Base-by-base conservation (phyloP, 2,888 invertebrate species). In the Gymnocheta viridis region DNA sequence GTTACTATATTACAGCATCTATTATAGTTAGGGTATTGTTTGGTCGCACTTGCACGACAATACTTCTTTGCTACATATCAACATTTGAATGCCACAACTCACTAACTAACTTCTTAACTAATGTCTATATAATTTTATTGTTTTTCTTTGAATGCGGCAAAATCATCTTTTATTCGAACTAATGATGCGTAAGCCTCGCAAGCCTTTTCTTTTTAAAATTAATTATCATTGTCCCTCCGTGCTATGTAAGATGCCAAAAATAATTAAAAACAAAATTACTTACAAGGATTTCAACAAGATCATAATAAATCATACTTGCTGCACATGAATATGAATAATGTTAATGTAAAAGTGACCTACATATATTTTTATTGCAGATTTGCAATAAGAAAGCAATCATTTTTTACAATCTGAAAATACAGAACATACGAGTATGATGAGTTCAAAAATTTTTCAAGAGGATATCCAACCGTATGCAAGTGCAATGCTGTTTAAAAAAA, bases 291-390 rank as follows among this genome's bases (percentile, higher is more conserved):
- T 62, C 38, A 73, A 73, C 56, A 58, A 66, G 72, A 56, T 44
- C 70, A 69, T 70, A 70, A 79, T 79, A 72, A 67, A 67, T 73
- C 66, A 80, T 67, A 73, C 22, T 41, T n/a, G 29, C n/a, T 69
- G 12, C 41, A 62, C 41, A 78, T 17, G 54, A 69, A 70, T 51
- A 41, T 54, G 41, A 62, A 62, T 62, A 32, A 29, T 51, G 56
- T 58, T 74, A 41, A 49, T 4, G 10, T 17, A 35, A 66, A 66
- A 49, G 3, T 72, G 66, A 66, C 80, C 73, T 66, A 66, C 80
- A 64, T 66, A 73, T 41, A 80, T 66, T 22, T 56, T 17, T 47
- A 47, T 44, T 35, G 17, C 17, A 38, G n/a, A 56, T 49, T 62
- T 79, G 22, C 32, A 73, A 47, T 17, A 64, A n/a, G 56, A 73